phyloP scores from a whole-genome alignment of 2,113 vertebrate species.

The Cebidichthys violaceus region DNA sequence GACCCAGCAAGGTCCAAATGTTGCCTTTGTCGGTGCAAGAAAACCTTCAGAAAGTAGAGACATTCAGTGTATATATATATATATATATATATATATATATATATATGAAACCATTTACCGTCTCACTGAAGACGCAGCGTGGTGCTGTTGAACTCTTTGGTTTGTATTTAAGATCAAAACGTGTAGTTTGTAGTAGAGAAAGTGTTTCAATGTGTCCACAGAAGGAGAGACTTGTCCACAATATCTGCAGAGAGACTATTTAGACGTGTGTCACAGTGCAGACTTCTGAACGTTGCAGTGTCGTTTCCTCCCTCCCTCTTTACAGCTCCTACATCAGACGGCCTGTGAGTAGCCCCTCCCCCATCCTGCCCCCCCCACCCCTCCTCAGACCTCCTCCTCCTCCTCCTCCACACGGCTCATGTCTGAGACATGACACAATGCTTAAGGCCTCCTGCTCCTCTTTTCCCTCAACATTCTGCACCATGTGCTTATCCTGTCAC shows the following conservation, averaged over 20 bases:
- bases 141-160: background rate
- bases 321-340: slow-evolving; percentile 24
- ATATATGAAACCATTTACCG: slow-evolving; percentile 38
- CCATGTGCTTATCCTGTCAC: background rate
- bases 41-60: background rate
- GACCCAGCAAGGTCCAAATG: background rate
- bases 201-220: background rate
- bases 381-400: slow-evolving; percentile 21
- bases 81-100: no score
- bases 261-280: background rate
- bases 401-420: slow-evolving; percentile 41
- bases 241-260: background rate
- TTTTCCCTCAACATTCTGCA: background rate
- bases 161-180: background rate
- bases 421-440: slow-evolving; percentile 36
- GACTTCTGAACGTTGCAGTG: slow-evolving; percentile 26
- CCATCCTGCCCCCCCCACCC: slow-evolving; percentile 45
- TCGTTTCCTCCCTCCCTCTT: slow-evolving; percentile 30
- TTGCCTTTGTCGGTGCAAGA: background rate
- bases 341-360: slow-evolving; percentile 46
- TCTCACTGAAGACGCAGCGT: background rate
- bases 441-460: background rate
- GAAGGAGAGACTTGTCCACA: background rate
- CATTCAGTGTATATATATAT: no score
- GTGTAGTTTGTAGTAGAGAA: background rate